Conservation (phyloP, 1,140 invertebrate species). For the Solenopsis invicta region DNA sequence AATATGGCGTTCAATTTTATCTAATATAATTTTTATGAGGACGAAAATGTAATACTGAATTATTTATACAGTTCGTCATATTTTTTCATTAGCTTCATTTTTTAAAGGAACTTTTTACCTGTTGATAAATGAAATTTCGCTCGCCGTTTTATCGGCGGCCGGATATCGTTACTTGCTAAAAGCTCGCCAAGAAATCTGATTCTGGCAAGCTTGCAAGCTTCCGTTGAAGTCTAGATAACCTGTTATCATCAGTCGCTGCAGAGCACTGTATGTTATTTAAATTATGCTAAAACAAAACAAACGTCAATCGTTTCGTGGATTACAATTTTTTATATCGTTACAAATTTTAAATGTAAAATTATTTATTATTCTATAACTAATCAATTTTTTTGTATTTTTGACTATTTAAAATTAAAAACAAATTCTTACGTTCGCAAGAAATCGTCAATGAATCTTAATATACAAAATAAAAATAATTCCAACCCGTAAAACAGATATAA, state of each 20-base stretch:
- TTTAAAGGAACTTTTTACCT: background rate
- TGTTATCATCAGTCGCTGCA: constrained; percentile 23
- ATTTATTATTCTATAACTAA: background rate
- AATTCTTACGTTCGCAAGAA: background rate
- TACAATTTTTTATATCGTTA: background rate
- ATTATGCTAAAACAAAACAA: background rate
- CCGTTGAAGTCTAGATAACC: background rate
- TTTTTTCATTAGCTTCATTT: background rate
- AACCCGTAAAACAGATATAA: background rate
- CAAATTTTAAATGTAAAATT: background rate
- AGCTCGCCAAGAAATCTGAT: background rate
- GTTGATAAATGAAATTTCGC: background rate
- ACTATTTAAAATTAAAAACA: background rate
- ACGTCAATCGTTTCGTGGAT: background rate
- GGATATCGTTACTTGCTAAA: background rate
- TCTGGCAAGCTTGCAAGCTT: constrained; percentile 18
- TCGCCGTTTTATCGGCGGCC: constrained; percentile 17
- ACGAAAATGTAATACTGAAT: background rate
- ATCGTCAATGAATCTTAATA: background rate
- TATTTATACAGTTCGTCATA: background rate
- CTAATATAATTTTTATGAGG: background rate
- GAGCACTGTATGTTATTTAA: background rate
- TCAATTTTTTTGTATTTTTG: background rate
- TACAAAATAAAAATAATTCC: background rate
- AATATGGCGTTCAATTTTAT: background rate